Evolutionary conservation across 2,113 vertebrate genomes (phyloP), one percentile per base, ranked within the genome.

Genomic region (Gila orcuttii): DNA sequence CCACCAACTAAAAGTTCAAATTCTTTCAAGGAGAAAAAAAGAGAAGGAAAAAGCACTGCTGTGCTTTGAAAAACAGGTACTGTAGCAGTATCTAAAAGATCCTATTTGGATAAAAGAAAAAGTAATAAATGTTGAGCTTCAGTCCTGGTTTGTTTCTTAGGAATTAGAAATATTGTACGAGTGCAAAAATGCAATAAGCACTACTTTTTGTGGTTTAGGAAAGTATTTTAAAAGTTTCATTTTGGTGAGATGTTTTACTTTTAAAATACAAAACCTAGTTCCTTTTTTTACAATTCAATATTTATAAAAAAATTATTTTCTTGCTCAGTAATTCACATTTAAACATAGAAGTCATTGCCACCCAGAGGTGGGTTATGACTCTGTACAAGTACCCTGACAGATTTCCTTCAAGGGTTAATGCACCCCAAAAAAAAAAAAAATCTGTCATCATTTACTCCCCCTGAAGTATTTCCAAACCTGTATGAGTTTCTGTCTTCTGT

Each of bases 21-120:
- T 80, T 80, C 36, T 80, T 80, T 62, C 4, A 57, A 80, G 78
- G 17, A 73, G 73, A 60, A 28, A 66, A 45, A 79, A 42, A 85
- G 2, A 79, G 36, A 74, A 19, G 19, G n/a, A 84, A 36, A 50
- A 31, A n/a, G 8, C 0, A n/a, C 13, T 0, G 79, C 7, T 12
- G 7, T 19, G 50, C 57, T 79, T 42, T 62, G 33, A 82, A 82
- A 82, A 82, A 25, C 59, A 33, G 45, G 28, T 33, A 52, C 45
- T 55, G 64, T 69, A 17, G 45, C 28, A 52, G 25, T 52, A 52
- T 82, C 17, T 69, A 33, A 82, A 82, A 71, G 45, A 50, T 82
- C 62, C 42, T 23, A 47, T 68, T 50, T 52, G 66, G 47, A 71
- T 82, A 82, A 82, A 82, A 39, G 31, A 12, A 33, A 71, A 71